Evolutionary conservation across 2,888 invertebrate species (phyloP), one percentile per base, ranked within the genome.

Genomic region (Chorisops tibialis): DNA sequence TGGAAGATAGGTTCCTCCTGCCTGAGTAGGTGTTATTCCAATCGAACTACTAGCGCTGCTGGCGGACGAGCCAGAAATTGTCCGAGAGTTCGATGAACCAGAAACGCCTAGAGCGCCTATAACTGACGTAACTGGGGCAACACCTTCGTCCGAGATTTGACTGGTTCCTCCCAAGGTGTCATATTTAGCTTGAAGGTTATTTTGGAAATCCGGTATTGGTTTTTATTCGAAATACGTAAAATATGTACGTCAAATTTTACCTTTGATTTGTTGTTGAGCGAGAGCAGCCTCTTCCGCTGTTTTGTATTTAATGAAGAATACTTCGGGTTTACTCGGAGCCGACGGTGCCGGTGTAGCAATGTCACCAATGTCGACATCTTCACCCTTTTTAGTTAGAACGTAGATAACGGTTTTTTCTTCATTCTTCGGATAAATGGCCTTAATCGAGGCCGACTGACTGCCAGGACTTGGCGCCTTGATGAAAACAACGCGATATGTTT

Each of bases 401-500:
- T 78, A 78, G 65, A 78, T 77, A 66, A 78, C 74, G 39, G 78
- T 78, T 71, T 78, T 78, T 22, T 78, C 78, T 68, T 78, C 78
- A 45, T 72, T 76, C 66, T 70, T 68, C 30, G 75, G 75, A 3
- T 75, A 73, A 39, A 71, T 71, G 52, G 77, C 73, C 70, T 73
- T 74, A 64, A 77, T 73, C 58, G 73, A 63, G 24, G 72, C 71
- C 69, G 69, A 68, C 6, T 72, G 69, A 62, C 71, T 72, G 19
- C 72, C 67, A 38, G 77, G 76, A 19, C 72, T 67, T 41, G 78
- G 78, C 7, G 78, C 74, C 68, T 76, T 77, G 56, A 78, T 77
- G 68, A 78, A 78, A 16, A 78, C 76, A 21, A 78, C 75, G 54
- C 77, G 76, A 65, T 78, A 78, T 64, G 75, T 74, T 64, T 77